These are phyloP conservation scores for Pelodiscus sinensis DNA, from an alignment of 2,113 vertebrate species.

Conservation along the genomic window DNA sequence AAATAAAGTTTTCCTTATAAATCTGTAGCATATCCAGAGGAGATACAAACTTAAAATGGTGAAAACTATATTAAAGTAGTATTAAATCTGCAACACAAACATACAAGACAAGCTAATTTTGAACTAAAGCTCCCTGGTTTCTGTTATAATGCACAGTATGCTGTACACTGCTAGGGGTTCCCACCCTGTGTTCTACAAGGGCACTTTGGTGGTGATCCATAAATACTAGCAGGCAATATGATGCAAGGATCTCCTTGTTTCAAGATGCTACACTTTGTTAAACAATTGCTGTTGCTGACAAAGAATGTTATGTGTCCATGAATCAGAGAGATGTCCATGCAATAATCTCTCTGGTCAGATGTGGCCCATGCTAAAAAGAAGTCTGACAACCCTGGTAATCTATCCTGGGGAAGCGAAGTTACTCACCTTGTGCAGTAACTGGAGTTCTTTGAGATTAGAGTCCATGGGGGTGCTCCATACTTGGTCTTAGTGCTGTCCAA, in stretches of 20 bases:
- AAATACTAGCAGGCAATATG: not conserved
- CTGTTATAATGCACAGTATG: not conserved
- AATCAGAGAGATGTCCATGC: not conserved
- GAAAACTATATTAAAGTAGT: not conserved
- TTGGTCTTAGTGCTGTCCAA: too few species aligned
- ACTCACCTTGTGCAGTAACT: too few species aligned
- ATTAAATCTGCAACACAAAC: not conserved
- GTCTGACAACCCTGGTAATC: not conserved
- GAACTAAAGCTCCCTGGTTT: not conserved
- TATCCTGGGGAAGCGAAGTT: not conserved
- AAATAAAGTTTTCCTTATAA: not conserved
- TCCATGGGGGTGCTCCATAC: too few species aligned
- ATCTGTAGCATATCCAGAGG: rapidly evolving
- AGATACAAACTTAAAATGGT: not conserved
- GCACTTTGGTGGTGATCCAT: not conserved
- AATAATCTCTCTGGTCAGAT: not conserved
- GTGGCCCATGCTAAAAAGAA: not conserved
- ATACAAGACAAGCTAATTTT: not conserved
- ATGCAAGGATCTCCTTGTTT: not conserved
- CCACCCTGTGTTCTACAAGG: not conserved
- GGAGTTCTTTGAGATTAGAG: too few species aligned
- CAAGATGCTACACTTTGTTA: not conserved
- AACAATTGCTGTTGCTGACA: not conserved
- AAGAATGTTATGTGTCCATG: not conserved
- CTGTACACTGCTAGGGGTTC: not conserved